Evolutionary conservation across 2,888 invertebrate species (phyloP), one percentile per base, ranked within the genome.

Genomic region (Phaonia tiefii): DNA sequence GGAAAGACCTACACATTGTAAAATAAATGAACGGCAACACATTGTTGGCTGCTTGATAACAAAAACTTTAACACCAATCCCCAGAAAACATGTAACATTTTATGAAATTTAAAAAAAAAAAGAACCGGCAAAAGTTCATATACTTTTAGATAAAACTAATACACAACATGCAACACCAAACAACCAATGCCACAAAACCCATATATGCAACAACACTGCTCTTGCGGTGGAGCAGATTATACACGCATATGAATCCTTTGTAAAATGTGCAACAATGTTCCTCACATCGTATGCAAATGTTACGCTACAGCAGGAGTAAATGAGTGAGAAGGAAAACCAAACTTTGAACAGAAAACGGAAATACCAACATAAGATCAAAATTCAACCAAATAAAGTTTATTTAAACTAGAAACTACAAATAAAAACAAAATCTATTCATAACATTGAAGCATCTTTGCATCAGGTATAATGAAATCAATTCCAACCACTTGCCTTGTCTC

Each of bases 271-370:
- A 17, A 66, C 66, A 66, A 66, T 66, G 49, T 66, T 66, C 20
- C 51, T 39, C 37, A 51, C 67, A 54, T n/a, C n/a, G n/a, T n/a
- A n/a, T 51, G 37, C 22, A 39, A 60, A 37, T 60, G 17, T 37
- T 56, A 46, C 2, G 10, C n/a, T n/a, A n/a, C n/a, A n/a, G n/a
- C n/a, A n/a, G n/a, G n/a, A n/a, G n/a, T n/a, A n/a, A n/a, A n/a
- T n/a, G n/a, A n/a, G n/a, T n/a, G n/a, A n/a, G n/a, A n/a, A n/a
- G n/a, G n/a, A n/a, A n/a, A n/a, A n/a, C n/a, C 26, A 49, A 67
- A 31, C 66, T 75, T 74, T 66, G 11, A 25, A 63, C 54, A 81
- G 78, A 75, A 78, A 81, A 75, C 81, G 81, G 81, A 81, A 75
- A 71, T 78, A 56, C 74, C 42, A 37, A 60, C 60, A 8, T 10